Base-by-base conservation (phyloP, 2,113 vertebrate genomes). In the Aspiorhynchus laticeps region DNA sequence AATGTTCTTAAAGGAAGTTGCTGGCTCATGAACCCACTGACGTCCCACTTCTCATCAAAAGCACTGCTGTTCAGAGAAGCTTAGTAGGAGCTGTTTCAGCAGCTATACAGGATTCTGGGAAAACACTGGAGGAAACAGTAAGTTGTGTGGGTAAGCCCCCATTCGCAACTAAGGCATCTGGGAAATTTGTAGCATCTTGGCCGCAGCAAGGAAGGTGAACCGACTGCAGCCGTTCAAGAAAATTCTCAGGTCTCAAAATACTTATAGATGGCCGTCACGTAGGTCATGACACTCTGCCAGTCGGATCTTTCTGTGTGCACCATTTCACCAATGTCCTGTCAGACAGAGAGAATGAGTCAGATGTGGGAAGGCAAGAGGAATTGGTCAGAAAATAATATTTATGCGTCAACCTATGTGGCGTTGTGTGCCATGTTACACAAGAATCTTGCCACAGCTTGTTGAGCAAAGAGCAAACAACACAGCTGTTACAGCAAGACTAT, bases 221-320 rank as follows among this genome's bases (percentile, higher is more conserved):
- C 7, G 73, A 53, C 28, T 53, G 31, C 43, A 31, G 46, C n/a
- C 7, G 24, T 69, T 14, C 19, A 19, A 81, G 24, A 56, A 41
- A 67, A 61, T 76, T 71, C 56, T 97, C 96, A 97, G 90, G 96
- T 97, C 92, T 97, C 97, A 87, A 97, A 97, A 91, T 97, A 97
- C 88, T 97, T 96, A 95, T 97, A 97, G 92, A 97, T 96, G 1
- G 96, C 94, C 2, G 96, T 97, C 90, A 97, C 95, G 0, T 97
- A 97, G 21, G 95, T 94, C 97, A 97, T 97, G 90, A 97, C 95
- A 24, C 93, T 96, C 88, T 97, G 96, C 97, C 97, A 97, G 87
- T 97, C 97, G 0, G 97, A 96, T 43, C 97, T 95, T 84, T 97
- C 97, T 0, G 95, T 97, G 81, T 95, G 94, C 85, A 95, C 96